These are phyloP conservation scores for Eurytoma californica DNA, from an alignment of 2,888 invertebrate genomes.

Conservation along the genomic window DNA sequence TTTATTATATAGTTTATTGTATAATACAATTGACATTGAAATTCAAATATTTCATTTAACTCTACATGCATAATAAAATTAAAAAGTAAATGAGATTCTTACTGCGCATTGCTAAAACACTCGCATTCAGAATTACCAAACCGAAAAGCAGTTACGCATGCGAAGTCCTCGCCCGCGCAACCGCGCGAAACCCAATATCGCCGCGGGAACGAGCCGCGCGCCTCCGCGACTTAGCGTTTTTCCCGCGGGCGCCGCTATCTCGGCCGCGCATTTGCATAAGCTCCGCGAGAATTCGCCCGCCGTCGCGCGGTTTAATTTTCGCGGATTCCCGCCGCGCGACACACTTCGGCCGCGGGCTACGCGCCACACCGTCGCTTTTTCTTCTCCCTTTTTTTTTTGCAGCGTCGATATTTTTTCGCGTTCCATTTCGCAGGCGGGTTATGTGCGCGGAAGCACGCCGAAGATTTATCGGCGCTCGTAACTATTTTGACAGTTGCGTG, in stretches of 20 bases:
- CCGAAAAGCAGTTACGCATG: too few relatives aligned
- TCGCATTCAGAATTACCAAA: too few relatives aligned
- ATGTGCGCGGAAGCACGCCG: too few relatives aligned
- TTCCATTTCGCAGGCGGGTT: not conserved
- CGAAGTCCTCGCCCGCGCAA: too few relatives aligned
- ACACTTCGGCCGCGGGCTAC: not conserved
- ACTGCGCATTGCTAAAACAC: too few relatives aligned
- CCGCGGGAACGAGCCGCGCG: not conserved
- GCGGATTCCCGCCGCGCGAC: not conserved
- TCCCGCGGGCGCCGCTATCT: not conserved
- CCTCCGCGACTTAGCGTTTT: not conserved
- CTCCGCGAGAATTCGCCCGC: slow-evolving; percentile 8
- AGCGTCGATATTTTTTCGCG: not conserved
- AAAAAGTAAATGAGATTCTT: too few relatives aligned
- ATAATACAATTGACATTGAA: too few relatives aligned
- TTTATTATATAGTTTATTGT: too few relatives aligned
- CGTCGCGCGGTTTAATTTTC: not conserved
- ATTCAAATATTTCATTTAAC: not conserved
- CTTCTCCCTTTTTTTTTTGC: slow-evolving; percentile 4
- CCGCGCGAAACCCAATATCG: not conserved
- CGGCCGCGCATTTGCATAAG: slow-evolving; percentile 29
- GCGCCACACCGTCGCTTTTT: not conserved
- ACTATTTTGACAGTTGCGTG: too few relatives aligned
- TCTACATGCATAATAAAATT: not conserved
- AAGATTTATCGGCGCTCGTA: too few relatives aligned